Base-by-base conservation (phyloP, 2,888 invertebrate genomes). In the Theretra japonica region DNA sequence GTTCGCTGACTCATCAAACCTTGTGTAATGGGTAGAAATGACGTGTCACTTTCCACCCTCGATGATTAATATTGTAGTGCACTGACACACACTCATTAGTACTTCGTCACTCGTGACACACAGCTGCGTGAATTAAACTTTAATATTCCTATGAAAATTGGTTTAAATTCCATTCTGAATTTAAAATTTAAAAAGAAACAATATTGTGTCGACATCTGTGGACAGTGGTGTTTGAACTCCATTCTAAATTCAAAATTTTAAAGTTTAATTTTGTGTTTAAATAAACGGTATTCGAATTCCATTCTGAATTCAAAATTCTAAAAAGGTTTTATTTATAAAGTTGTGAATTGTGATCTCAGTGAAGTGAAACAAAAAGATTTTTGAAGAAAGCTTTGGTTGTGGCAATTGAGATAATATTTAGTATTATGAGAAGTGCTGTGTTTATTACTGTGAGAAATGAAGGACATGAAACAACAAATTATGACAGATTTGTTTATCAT, bases 51-150 rank as follows among this genome's bases (percentile, higher is more conserved):
- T 41, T 21, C 65, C 41, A 48, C 65, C 48, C 48, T 65, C 41
- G 41, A 41, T 65, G 62, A 65, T 21, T 65, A 65, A 65, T 41
- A 65, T 65, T 57, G 23, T 15, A 58, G 25, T 58, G 25, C 30
- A 65, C 62, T 41, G 62, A 41, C 62, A 65, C 41, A 53, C 33
- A 30, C 4, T 33, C 62, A 65, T 41, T 65, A 48, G 23, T 65
- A 41, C 4, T 48, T 11, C 2, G 15, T 21, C 62, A 23, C 62
- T 65, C 21, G n/a, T 65, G 41, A 15, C 2, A 65, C 21, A 65
- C 41, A 41, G 21, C 48, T 23, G 41, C 48, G n/a, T 41, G 41
- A 11, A 41, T 41, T 11, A 41, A 41, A 41, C 15, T 41, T 11
- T 41, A 3, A 41, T 11, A 41, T 41, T 41, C 15, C 41, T 33